Percentiles rank a stretch among this genome's conserved stretches.
These are phyloP conservation scores for Zonitis immaculata DNA, from an alignment of 2,888 invertebrate species.

Conservation along the genomic window DNA sequence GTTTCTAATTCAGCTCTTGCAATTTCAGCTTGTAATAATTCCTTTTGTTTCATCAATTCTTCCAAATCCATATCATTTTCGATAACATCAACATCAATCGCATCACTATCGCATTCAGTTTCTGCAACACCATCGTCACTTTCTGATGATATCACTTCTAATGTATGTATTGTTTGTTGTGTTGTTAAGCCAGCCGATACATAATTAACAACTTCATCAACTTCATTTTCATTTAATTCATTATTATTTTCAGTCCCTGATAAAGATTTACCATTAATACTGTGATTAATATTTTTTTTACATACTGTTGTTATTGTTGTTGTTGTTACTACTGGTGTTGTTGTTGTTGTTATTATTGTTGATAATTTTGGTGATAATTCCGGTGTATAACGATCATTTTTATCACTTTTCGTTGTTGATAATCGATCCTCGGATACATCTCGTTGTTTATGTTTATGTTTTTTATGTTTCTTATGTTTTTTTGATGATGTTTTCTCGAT, in stretches of 20 bases:
- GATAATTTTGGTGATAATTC: conserved; percentile 35
- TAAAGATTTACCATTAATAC: conserved; percentile 42
- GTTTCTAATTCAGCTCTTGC: conserved; percentile 62
- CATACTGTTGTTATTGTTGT: conserved; percentile 17
- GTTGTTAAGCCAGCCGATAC: conserved; percentile 48
- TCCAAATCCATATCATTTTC: conserved; percentile 85
- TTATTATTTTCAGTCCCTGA: conserved; percentile 30
- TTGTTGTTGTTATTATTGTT: conserved; percentile 3
- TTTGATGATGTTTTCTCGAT: conserved; percentile 51
- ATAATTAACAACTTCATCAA: conserved; percentile 50
- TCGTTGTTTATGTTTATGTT: conserved; percentile 53
- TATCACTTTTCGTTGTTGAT: conserved; percentile 35
- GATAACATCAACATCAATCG: conserved; percentile 64
- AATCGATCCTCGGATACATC: conserved; percentile 47
- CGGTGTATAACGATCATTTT: conserved; percentile 45
- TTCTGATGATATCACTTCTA: conserved; percentile 65
- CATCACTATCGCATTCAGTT: conserved; percentile 65
- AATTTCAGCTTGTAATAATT: conserved; percentile 75
- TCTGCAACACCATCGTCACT: conserved; percentile 60
- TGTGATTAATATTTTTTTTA: conserved; percentile 34
- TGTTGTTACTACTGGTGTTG: too few species aligned
- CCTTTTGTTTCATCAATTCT: conserved; percentile 86
- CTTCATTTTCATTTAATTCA: conserved; percentile 44
- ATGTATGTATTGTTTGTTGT: conserved; percentile 38
- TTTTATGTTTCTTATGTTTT: conserved; percentile 64